Evolutionary conservation across 2,888 invertebrate genomes (phyloP).

Genomic region (Epistrophe eligans): DNA sequence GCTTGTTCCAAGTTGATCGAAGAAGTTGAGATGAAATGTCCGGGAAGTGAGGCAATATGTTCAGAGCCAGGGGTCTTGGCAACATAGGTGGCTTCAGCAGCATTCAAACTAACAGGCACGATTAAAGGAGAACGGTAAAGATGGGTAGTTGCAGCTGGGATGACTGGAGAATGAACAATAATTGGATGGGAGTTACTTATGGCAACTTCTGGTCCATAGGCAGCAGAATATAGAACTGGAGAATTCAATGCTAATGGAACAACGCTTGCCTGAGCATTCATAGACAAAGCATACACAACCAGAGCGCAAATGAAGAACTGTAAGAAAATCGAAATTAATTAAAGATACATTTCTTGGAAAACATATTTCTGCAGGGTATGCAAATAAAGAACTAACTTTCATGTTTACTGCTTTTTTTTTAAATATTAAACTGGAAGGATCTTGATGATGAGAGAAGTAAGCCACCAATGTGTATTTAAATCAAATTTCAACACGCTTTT

Average conservation of each 20-base stretch:
- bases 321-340: no score
- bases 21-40: slow-evolving; percentile 2
- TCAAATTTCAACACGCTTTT: no score
- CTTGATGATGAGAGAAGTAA: background rate
- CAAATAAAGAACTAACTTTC: no score
- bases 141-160: no score
- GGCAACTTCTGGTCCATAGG: background rate
- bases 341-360: background rate
- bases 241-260: background rate
- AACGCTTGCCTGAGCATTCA: no score
- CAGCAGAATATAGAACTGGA: background rate
- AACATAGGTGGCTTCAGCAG: background rate
- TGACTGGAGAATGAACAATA: no score
- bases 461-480: no score
- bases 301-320: no score
- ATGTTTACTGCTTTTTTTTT: no score
- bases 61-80: slow-evolving; percentile 1
- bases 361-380: no score
- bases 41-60: slow-evolving; percentile 12
- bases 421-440: background rate
- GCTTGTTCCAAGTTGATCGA: slow-evolving; percentile 2
- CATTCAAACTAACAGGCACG: background rate
- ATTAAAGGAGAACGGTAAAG: background rate
- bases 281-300: no score
- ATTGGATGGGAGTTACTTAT: no score